phyloP scores from a whole-genome alignment of 2,888 invertebrate genomes.

The Clepsis dumicolana region DNA sequence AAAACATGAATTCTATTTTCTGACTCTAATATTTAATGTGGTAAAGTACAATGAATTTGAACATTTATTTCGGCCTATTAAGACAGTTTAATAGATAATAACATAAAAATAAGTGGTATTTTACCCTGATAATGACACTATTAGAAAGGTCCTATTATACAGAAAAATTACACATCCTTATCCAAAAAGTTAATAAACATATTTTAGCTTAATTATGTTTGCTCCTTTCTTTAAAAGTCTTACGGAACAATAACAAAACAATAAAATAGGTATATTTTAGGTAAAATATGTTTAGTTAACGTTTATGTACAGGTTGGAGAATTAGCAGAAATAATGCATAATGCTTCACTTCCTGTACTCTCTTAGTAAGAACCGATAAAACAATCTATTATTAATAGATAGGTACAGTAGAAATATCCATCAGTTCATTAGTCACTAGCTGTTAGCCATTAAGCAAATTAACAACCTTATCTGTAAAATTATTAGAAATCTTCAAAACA shows the following conservation, averaged over 20 bases:
- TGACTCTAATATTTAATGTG: not conserved
- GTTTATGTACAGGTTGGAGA: not conserved
- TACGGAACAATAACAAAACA: not conserved
- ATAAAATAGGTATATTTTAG: not conserved
- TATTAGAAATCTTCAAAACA: no score
- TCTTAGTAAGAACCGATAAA: not conserved
- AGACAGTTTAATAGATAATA: not conserved
- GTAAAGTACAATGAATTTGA: not conserved
- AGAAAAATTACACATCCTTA: no score
- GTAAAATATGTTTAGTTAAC: not conserved
- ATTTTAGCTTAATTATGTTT: not conserved
- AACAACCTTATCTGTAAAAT: not conserved
- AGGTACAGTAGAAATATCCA: not conserved
- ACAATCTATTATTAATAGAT: not conserved
- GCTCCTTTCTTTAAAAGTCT: not conserved
- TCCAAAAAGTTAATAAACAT: not conserved
- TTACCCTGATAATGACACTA: slow-evolving; percentile 2
- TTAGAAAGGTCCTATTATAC: not conserved
- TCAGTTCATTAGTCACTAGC: not conserved
- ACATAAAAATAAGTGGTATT: not conserved
- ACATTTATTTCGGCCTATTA: not conserved
- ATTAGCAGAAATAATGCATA: no score
- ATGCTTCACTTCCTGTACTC: not conserved
- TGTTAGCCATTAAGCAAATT: not conserved
- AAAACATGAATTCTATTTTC: not conserved